These are phyloP conservation scores for Eupeodes luniger DNA, from an alignment of 2,888 invertebrate genomes.

Conservation along the genomic window DNA sequence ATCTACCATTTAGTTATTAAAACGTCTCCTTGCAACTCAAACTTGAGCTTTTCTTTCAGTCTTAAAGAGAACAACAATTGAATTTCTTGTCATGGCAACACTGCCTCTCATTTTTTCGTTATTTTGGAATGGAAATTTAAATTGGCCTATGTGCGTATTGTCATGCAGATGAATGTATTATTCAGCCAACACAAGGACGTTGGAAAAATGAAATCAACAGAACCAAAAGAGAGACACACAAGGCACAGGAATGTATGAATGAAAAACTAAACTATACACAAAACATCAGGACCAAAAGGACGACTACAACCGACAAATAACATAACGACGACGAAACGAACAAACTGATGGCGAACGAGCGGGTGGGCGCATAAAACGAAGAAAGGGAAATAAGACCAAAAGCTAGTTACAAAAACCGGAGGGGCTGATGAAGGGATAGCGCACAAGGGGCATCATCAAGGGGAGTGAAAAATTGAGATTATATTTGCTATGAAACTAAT, in stretches of 20 bases:
- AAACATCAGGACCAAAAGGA: conserved; percentile 18
- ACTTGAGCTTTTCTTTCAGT: no score
- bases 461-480: conserved; percentile 70
- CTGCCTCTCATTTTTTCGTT: not conserved
- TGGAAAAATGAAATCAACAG: conserved; percentile 71
- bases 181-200: conserved; percentile 75
- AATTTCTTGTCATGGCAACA: conserved; percentile 3
- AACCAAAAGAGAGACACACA: conserved; percentile 41
- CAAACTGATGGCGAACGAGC: not conserved
- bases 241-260: conserved; percentile 57
- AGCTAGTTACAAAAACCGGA: not conserved
- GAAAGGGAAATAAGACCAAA: not conserved
- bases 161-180: conserved; percentile 76
- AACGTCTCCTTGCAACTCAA: no score
- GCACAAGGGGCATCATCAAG: not conserved
- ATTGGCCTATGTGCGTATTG: conserved; percentile 76
- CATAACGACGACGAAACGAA: not conserved
- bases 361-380: not conserved
- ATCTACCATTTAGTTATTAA: no score
- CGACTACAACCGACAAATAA: not conserved
- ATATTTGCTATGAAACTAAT: conserved; percentile 76
- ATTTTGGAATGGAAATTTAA: conserved; percentile 60
- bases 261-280: conserved; percentile 27
- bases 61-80: not conserved
- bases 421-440: no score